phyloP scores from a whole-genome alignment of 1,140 invertebrate species.

The Micrasema minimum region DNA sequence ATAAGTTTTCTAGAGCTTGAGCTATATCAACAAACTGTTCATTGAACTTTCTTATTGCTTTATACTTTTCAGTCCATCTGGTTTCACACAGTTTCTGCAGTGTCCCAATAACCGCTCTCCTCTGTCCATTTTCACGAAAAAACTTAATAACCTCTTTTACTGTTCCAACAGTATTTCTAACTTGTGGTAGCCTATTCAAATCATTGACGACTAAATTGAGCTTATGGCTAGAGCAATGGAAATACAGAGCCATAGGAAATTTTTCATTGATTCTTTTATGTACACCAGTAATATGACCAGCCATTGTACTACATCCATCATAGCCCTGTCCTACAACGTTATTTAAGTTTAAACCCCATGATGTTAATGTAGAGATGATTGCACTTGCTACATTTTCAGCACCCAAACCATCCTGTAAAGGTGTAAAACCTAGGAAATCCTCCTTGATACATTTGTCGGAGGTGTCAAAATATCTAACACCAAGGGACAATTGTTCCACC shows the following conservation, averaged over 20 bases:
- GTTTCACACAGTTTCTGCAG: background rate
- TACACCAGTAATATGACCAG: background rate
- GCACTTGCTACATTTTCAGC: no score
- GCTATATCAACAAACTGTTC: no score
- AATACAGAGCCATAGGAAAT: background rate
- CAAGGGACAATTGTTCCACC: no score
- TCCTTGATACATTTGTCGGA: no score
- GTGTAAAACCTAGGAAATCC: no score
- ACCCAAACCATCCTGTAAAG: no score
- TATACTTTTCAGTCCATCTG: background rate
- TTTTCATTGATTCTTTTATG: background rate
- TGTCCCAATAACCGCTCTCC: background rate
- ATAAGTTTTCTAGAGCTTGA: no score
- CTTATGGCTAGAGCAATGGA: background rate
- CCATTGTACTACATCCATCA: background rate
- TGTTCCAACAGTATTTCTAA: background rate
- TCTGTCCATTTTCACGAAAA: background rate
- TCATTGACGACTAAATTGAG: conserved; percentile 1
- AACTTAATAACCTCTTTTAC: background rate
- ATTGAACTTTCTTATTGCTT: background rate
- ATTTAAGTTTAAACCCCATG: no score
- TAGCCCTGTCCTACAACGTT: background rate
- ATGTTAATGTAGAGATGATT: no score
- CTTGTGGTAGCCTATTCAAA: background rate
- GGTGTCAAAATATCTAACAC: no score